Evolutionary conservation across 2,888 invertebrate genomes (phyloP).

Genomic region (Andrena haemorrhoa): DNA sequence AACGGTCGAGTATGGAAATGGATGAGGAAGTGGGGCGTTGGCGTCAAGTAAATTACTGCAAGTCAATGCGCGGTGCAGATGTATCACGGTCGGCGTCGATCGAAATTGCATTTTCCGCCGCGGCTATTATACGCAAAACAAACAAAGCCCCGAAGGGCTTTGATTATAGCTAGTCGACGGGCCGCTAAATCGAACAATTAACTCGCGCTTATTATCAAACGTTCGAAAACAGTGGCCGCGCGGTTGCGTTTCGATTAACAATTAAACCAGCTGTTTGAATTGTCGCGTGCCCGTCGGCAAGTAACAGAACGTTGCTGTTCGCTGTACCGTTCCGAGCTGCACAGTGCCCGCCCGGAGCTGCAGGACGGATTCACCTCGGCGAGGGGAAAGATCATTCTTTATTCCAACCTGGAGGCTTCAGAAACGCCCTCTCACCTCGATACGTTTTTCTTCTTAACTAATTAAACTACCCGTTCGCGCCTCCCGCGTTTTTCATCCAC

Average conservation of each 20-base stretch:
- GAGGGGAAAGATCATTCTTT: background rate
- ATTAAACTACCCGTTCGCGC: slow-evolving; percentile 56
- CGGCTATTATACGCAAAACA: slow-evolving; percentile 35
- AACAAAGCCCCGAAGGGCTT: slow-evolving; percentile 45
- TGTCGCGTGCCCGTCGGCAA: background rate
- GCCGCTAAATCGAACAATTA: slow-evolving; percentile 55
- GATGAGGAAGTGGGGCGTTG: background rate
- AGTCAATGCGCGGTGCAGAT: background rate
- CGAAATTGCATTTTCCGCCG: slow-evolving; percentile 53
- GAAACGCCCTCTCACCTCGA: slow-evolving; percentile 11
- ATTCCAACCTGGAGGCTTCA: background rate
- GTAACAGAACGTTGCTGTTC: background rate
- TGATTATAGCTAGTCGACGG: slow-evolving; percentile 3
- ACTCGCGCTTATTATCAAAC: slow-evolving; percentile 46
- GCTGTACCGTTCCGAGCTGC: no score
- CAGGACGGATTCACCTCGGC: background rate
- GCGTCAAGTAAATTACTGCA: slow-evolving; percentile 31
- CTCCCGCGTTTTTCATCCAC: slow-evolving; percentile 44
- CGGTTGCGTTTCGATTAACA: slow-evolving; percentile 22
- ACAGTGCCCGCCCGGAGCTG: no score
- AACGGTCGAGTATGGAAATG: background rate
- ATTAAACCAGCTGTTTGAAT: slow-evolving; percentile 32
- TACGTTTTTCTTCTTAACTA: slow-evolving; percentile 43
- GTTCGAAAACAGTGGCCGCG: slow-evolving; percentile 3
- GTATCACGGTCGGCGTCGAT: slow-evolving; percentile 17